Percentiles rank a stretch among this genome's conserved stretches.
phyloP scores from a whole-genome alignment of 2,888 invertebrate species.

The Epiblema foenella region DNA sequence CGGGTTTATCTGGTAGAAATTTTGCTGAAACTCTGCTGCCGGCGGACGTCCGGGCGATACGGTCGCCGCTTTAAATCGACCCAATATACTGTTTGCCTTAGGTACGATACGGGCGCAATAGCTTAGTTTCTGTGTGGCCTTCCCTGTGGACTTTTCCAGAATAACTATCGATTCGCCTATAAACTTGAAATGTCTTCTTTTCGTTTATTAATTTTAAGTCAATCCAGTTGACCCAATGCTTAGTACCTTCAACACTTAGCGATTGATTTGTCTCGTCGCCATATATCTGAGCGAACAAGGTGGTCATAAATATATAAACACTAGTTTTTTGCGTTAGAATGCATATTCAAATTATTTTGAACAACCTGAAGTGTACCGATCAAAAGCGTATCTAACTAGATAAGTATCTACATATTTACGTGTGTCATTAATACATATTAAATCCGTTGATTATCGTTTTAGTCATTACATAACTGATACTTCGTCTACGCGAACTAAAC shows the following conservation, averaged over 20 bases:
- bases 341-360: too few relatives aligned
- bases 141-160: constrained; percentile 20
- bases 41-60: constrained; percentile 61
- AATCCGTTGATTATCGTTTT: too few relatives aligned
- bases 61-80: constrained; percentile 50
- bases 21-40: constrained; percentile 55
- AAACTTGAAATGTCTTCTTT: not conserved
- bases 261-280: not conserved
- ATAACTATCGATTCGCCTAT: not conserved
- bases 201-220: not conserved
- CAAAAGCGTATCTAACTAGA: too few relatives aligned
- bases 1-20: constrained; percentile 59
- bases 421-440: too few relatives aligned
- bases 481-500: too few relatives aligned
- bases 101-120: constrained; percentile 23
- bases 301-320: too few relatives aligned
- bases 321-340: too few relatives aligned
- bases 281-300: too few relatives aligned
- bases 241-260: not conserved
- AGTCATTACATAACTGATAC: too few relatives aligned
- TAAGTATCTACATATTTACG: too few relatives aligned
- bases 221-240: not conserved
- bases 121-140: constrained; percentile 14
- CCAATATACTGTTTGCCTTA: constrained; percentile 45
- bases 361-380: too few relatives aligned